These are phyloP conservation scores for Limanda limanda DNA, from an alignment of 2,113 vertebrate genomes.

Conservation along the genomic window DNA sequence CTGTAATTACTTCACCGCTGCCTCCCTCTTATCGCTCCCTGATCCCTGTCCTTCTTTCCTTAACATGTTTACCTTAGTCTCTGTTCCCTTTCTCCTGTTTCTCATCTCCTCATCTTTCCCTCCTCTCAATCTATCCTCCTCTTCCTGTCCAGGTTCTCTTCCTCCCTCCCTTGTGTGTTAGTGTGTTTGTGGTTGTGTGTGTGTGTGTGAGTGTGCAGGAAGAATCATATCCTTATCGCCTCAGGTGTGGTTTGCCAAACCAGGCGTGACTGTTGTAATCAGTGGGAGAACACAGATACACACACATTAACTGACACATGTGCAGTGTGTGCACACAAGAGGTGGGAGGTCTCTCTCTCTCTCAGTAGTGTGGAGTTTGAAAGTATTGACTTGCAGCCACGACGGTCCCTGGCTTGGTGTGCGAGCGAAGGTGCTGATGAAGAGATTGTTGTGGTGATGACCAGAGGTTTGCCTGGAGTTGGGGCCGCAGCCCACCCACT, in stretches of 20 bases:
- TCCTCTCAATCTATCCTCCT: too few species aligned
- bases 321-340: constrained; percentile 3
- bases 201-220: constrained; percentile 16
- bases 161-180: background rate
- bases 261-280: constrained; percentile 63
- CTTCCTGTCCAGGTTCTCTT: background rate
- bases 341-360: constrained; percentile 67
- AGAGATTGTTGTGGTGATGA: constrained; percentile 41
- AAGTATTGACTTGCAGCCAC: constrained; percentile 66
- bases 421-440: constrained; percentile 43
- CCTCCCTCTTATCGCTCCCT: too few species aligned
- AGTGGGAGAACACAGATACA: constrained; percentile 39
- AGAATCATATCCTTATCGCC: constrained; percentile 67
- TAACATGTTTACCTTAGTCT: too few species aligned
- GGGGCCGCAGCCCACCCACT: constrained; percentile 60
- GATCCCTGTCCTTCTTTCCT: too few species aligned
- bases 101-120: too few species aligned
- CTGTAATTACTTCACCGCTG: too few species aligned
- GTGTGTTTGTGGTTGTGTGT: background rate
- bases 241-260: constrained; percentile 60
- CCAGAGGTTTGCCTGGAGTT: constrained; percentile 24
- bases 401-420: constrained; percentile 50
- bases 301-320: constrained; percentile 17
- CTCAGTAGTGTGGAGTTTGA: constrained; percentile 36
- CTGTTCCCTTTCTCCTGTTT: too few species aligned